Evolutionary conservation across 1,140 invertebrate species (phyloP).

Genomic region (Oscheius sp.): DNA sequence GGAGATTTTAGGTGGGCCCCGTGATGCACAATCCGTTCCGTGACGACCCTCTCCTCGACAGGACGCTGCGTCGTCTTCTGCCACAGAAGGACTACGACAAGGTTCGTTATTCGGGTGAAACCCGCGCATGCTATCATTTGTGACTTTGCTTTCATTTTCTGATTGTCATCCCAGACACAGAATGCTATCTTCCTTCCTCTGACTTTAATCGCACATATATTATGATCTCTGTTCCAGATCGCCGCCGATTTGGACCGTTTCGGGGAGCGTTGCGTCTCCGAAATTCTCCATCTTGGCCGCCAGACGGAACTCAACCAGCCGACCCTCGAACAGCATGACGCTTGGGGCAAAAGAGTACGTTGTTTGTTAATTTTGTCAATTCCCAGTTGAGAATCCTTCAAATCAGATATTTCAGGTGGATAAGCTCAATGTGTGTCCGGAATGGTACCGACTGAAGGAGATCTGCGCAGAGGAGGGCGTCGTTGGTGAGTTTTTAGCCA

Average conservation of each 20-base stretch:
- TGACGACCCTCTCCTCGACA: slow-evolving; percentile 41
- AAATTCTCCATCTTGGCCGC: slow-evolving; percentile 65
- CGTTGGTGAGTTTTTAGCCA: slow-evolving; percentile 52
- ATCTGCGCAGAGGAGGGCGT: slow-evolving; percentile 69
- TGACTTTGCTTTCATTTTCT: not conserved
- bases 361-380: too few relatives aligned
- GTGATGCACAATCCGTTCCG: slow-evolving; percentile 44
- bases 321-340: slow-evolving; percentile 63
- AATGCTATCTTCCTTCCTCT: not conserved
- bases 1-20: too few relatives aligned
- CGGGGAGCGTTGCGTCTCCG: slow-evolving; percentile 64
- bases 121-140: not conserved
- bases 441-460: slow-evolving; percentile 67
- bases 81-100: slow-evolving; percentile 47
- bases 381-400: too few relatives aligned
- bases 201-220: not conserved
- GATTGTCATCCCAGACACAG: not conserved
- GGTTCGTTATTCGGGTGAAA: not conserved
- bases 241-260: slow-evolving; percentile 64
- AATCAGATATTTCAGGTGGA: slow-evolving; percentile 62
- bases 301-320: slow-evolving; percentile 67
- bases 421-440: slow-evolving; percentile 64
- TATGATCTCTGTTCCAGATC: slow-evolving; percentile 42
- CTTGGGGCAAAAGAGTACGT: slow-evolving; percentile 64
- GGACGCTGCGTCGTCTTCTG: slow-evolving; percentile 16